Evolutionary conservation across 2,888 invertebrate genomes (phyloP).

Genomic region (Xestia sexstrigata): DNA sequence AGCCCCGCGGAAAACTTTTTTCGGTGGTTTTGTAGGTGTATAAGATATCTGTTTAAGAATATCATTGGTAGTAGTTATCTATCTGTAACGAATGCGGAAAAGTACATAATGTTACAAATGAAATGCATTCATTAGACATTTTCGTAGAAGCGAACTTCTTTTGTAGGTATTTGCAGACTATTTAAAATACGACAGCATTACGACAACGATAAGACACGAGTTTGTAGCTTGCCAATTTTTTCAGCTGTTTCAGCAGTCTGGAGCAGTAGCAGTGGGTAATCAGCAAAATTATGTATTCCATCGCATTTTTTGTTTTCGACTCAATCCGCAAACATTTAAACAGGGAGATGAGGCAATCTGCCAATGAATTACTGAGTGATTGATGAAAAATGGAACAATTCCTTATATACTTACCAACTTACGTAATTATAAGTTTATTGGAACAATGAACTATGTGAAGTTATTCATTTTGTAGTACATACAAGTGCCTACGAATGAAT

Average conservation of each 20-base stretch:
- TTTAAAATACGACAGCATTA: constrained; percentile 1
- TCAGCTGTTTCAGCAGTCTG: constrained; percentile 19
- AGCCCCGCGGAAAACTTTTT: too few relatives aligned
- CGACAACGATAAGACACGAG: constrained; percentile 13
- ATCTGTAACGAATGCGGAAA: neutral
- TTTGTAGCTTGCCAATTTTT: constrained; percentile 28
- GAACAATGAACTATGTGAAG: neutral
- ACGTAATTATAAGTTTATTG: constrained; percentile 9
- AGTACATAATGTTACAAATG: neutral
- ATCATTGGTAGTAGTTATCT: too few relatives aligned
- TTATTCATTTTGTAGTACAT: neutral
- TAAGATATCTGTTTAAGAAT: too few relatives aligned
- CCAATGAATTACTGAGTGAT: constrained; percentile 26
- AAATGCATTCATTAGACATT: neutral
- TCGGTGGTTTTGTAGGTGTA: too few relatives aligned
- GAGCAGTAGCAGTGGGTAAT: constrained; percentile 7
- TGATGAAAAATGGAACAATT: constrained; percentile 10
- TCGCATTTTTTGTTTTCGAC: constrained; percentile 14
- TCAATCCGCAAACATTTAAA: constrained; percentile 26
- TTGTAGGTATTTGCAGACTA: constrained; percentile 2
- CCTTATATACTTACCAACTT: neutral
- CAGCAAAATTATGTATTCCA: constrained; percentile 17
- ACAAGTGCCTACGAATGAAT: constrained; percentile 19
- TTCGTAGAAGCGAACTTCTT: neutral
- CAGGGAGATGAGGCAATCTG: constrained; percentile 16